Percentiles rank a stretch among this genome's conserved stretches.
Conservation (phyloP, 2,888 invertebrate genomes). For the Camponotus fellah region DNA sequence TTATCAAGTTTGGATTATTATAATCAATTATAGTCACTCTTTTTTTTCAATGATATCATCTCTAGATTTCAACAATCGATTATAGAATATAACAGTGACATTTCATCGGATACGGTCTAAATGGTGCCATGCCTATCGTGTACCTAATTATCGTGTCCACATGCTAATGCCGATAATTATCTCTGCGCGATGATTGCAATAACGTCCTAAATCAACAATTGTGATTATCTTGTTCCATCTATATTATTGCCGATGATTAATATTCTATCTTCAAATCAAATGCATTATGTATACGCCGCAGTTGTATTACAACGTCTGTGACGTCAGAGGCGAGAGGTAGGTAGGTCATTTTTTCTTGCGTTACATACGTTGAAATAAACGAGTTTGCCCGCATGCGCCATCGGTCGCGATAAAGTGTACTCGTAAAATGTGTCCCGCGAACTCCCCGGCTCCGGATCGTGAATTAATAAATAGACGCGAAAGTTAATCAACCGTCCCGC, state of each 20-base stretch:
- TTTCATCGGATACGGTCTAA: background rate
- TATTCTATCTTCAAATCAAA: constrained; percentile 44
- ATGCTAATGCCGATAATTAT: constrained; percentile 40
- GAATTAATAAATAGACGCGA: constrained; percentile 49
- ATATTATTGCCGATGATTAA: constrained; percentile 23
- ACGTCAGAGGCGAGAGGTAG: constrained; percentile 30
- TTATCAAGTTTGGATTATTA: no score
- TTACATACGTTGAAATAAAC: constrained; percentile 37
- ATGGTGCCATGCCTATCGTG: background rate
- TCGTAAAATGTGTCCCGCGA: constrained; percentile 29
- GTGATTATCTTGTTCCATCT: constrained; percentile 26
- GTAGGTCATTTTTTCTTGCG: constrained; percentile 20
- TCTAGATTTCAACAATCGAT: background rate
- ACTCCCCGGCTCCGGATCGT: constrained; percentile 30
- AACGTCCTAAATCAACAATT: constrained; percentile 32
- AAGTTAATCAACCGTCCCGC: constrained; percentile 46
- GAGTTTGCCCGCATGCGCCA: constrained; percentile 1
- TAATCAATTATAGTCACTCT: no score
- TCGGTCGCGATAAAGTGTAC: constrained; percentile 34
- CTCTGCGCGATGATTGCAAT: constrained; percentile 26
- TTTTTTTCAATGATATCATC: background rate
- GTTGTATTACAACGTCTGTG: background rate
- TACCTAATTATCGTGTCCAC: constrained; percentile 16
- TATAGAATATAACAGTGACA: background rate
- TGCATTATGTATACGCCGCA: background rate